Conservation (phyloP, 1,140 invertebrate species). For the Drosophila lini region DNA sequence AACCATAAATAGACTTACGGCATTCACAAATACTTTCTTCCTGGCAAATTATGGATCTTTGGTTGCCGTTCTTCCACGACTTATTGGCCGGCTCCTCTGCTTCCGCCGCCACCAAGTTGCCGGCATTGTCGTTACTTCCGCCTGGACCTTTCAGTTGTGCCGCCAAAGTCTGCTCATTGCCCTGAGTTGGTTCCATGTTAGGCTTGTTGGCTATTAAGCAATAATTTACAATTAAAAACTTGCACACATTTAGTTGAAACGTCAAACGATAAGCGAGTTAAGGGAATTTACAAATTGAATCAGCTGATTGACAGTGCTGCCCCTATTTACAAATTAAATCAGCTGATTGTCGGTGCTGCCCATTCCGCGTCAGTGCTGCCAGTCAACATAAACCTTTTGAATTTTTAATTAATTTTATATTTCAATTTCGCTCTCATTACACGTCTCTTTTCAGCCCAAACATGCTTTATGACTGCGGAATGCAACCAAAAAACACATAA, state of each 20-base stretch:
- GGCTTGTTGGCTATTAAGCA: too few relatives aligned
- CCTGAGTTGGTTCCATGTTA: background rate
- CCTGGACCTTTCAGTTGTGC: background rate
- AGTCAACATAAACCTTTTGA: background rate
- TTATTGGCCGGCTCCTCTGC: background rate
- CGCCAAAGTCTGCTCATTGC: background rate
- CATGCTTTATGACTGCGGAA: background rate
- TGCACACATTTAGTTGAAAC: background rate
- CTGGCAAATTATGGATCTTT: background rate
- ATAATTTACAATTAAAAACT: background rate
- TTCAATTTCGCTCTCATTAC: background rate
- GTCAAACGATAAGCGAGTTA: background rate
- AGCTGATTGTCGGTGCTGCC: background rate
- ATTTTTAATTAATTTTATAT: background rate
- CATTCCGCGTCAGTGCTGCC: background rate
- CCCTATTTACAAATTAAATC: background rate
- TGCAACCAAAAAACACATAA: slow-evolving; percentile 35
- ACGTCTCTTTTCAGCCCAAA: background rate
- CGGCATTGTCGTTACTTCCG: background rate
- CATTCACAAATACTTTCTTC: background rate
- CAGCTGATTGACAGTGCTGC: slow-evolving; percentile 2
- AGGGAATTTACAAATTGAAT: background rate
- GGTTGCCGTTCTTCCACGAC: background rate
- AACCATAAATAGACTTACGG: background rate
- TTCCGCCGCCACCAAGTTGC: background rate